Evolutionary conservation across 2,888 invertebrate genomes (phyloP).

Genomic region (Embidobia sp.): DNA sequence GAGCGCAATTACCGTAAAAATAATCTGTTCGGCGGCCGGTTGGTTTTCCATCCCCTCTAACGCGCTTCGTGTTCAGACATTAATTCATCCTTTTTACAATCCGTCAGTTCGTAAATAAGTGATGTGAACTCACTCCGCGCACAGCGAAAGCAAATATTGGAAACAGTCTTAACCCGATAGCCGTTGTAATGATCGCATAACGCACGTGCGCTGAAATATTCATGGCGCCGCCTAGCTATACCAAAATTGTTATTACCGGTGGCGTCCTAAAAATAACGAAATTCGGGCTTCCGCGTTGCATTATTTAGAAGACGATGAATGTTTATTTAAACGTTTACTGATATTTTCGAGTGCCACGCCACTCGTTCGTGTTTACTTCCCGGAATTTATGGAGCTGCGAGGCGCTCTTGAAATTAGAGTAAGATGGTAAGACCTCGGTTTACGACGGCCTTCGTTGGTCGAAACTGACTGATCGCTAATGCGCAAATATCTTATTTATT

Average conservation of each 20-base stretch:
- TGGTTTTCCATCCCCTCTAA: constrained; percentile 11
- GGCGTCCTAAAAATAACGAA: neutral
- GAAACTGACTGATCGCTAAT: constrained; percentile 24
- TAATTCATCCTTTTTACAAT: constrained; percentile 10
- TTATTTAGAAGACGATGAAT: no score
- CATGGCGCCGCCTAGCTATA: neutral
- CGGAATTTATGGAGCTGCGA: neutral
- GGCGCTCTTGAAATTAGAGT: no score
- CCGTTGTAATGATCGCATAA: constrained; percentile 8
- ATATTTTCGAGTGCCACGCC: no score
- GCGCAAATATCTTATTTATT: constrained; percentile 45
- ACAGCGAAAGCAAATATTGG: constrained; percentile 22
- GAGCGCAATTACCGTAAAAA: constrained; percentile 39
- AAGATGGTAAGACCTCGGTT: neutral
- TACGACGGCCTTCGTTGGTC: neutral
- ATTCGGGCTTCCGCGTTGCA: neutral
- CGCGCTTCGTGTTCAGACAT: neutral
- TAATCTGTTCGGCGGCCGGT: neutral
- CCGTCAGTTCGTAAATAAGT: constrained; percentile 24
- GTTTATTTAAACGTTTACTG: no score
- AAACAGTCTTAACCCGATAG: constrained; percentile 9
- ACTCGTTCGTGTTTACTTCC: no score
- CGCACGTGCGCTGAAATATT: constrained; percentile 4
- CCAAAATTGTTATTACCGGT: neutral
- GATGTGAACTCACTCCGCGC: neutral